Percentiles rank a stretch among this genome's conserved stretches.
These are phyloP conservation scores for Fabriciana adippe DNA, from an alignment of 2,888 invertebrate species.

Conservation along the genomic window DNA sequence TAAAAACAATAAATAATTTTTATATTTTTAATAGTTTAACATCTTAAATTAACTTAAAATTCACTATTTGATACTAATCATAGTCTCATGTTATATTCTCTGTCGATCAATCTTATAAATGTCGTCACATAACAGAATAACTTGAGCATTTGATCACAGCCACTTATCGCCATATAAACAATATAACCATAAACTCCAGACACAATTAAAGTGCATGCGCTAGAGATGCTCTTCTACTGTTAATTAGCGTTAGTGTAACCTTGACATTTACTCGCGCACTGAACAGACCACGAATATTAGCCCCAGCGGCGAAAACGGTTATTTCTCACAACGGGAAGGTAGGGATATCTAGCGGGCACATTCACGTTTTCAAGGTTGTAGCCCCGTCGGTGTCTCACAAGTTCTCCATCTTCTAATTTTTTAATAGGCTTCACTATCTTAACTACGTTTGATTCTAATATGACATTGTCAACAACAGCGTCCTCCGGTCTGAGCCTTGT, in stretches of 20 bases:
- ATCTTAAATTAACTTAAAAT: constrained; percentile 23
- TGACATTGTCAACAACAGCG: constrained; percentile 67
- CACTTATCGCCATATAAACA: constrained; percentile 61
- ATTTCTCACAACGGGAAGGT: constrained; percentile 70
- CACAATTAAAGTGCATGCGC: constrained; percentile 46
- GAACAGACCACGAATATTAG: constrained; percentile 56
- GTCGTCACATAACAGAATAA: constrained; percentile 56
- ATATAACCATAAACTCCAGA: constrained; percentile 59
- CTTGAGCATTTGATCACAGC: constrained; percentile 74
- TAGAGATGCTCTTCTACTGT: constrained; percentile 53
- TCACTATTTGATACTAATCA: constrained; percentile 30
- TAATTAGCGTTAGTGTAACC: constrained; percentile 62
- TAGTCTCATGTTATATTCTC: constrained; percentile 40
- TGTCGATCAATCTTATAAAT: constrained; percentile 58
- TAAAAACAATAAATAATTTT: constrained; percentile 5
- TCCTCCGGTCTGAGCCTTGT: constrained; percentile 70
- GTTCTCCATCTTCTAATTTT: constrained; percentile 53
- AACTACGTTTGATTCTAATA: constrained; percentile 72
- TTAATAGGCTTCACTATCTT: constrained; percentile 64
- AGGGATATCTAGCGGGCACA: constrained; percentile 76
- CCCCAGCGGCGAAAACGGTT: constrained; percentile 76
- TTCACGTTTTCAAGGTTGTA: constrained; percentile 78
- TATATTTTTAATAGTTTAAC: constrained; percentile 24
- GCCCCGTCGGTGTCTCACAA: constrained; percentile 70
- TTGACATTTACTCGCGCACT: constrained; percentile 68